Percentiles rank a stretch among this genome's conserved stretches.
Evolutionary conservation across 2,888 invertebrate species (phyloP).

Genomic region (Eristalis pertinax): DNA sequence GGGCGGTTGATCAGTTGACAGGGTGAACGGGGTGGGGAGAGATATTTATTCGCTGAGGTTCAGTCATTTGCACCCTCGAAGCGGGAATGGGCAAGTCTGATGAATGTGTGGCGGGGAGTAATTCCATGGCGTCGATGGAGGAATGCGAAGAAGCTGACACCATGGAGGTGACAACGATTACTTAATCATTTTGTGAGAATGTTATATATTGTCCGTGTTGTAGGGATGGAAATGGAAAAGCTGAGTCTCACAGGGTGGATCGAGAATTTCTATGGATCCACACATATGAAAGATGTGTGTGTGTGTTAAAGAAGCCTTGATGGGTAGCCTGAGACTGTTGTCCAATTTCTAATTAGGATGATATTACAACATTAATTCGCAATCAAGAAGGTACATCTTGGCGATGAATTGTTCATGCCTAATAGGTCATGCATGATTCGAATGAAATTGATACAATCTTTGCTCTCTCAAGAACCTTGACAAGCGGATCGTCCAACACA

Average conservation of each 20-base stretch:
- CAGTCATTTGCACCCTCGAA: neutral
- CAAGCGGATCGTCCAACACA: no score
- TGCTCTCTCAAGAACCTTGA: no score
- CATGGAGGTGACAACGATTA: neutral
- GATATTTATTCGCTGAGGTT: slow-evolving; percentile 23
- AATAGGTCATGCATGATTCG: no score
- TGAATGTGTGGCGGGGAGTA: neutral
- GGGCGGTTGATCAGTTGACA: neutral
- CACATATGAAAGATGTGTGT: no score
- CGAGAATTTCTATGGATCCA: no score
- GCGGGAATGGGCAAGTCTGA: neutral
- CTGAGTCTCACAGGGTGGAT: neutral
- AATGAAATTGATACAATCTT: no score
- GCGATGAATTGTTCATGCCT: no score
- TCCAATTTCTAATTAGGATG: no score
- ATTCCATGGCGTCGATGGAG: slow-evolving; percentile 3
- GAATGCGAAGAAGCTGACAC: neutral
- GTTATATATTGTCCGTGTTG: neutral
- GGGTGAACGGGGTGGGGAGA: neutral
- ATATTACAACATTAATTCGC: no score
- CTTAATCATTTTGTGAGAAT: neutral
- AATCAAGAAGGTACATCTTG: no score
- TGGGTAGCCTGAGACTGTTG: no score
- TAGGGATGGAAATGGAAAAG: neutral
- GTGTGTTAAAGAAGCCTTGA: no score